A percentile compares a stretch with the other conserved stretches of the same genome.
Conservation (phyloP, 2,888 invertebrate genomes). For the Flexamia atlantica region DNA sequence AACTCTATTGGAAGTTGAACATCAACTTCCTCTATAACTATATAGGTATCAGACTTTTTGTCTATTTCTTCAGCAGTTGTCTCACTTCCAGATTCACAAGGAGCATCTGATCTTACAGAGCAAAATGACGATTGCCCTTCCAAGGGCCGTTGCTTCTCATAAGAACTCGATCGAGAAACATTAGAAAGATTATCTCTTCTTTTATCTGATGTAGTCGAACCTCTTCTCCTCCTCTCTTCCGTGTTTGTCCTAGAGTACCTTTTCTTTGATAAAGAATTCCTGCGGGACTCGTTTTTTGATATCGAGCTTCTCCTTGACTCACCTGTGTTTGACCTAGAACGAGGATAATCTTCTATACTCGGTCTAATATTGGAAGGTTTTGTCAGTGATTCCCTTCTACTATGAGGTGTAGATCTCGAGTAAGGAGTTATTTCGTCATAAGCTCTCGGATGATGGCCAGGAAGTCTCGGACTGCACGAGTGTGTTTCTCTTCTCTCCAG, state of each 20-base stretch:
- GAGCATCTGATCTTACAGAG: conserved; percentile 30
- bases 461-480: conserved; percentile 67
- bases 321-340: conserved; percentile 62
- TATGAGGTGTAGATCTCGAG: conserved; percentile 68
- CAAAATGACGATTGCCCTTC: conserved; percentile 43
- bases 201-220: conserved; percentile 60
- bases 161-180: conserved; percentile 48
- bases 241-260: conserved; percentile 63
- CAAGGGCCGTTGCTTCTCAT: conserved; percentile 40
- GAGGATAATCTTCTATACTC: conserved; percentile 58
- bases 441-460: conserved; percentile 55
- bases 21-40: conserved; percentile 55
- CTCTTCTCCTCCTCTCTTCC: conserved; percentile 60
- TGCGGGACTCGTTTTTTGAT: conserved; percentile 38
- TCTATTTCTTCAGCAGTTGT: conserved; percentile 33
- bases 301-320: conserved; percentile 64
- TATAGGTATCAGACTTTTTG: conserved; percentile 45
- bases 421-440: conserved; percentile 63
- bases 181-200: conserved; percentile 32
- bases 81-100: conserved; percentile 28
- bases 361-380: conserved; percentile 49
- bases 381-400: conserved; percentile 66
- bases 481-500: conserved; percentile 64
- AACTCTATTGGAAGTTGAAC: conserved; percentile 46
- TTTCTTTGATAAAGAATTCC: conserved; percentile 49